Percentiles rank a stretch among this genome's conserved stretches.
These are phyloP conservation scores for Ictidomys tridecemlineatus DNA, from an alignment of 2,113 vertebrate species.

Conservation along the genomic window DNA sequence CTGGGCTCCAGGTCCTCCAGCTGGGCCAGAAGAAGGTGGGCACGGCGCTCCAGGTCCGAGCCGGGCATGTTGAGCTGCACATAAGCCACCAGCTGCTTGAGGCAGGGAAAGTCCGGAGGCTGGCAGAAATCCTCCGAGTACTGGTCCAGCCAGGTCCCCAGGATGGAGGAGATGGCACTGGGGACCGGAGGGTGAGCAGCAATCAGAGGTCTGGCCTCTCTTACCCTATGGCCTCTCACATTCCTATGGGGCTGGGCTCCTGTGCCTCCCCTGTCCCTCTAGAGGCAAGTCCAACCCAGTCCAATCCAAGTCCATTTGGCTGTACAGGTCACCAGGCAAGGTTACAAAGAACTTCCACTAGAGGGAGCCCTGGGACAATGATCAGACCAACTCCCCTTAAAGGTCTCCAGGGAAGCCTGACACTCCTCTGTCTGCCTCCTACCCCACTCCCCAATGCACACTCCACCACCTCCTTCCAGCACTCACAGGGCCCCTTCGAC, in stretches of 20 bases:
- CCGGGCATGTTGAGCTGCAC: constrained; percentile 94
- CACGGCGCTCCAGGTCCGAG: constrained; percentile 96
- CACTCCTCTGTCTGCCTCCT: background rate
- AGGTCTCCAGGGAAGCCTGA: background rate
- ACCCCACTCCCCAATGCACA: too few relatives aligned
- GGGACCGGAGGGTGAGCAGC: fast-evolving
- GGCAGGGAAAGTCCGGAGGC: constrained; percentile 93
- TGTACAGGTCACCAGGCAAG: background rate
- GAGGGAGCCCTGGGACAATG: background rate
- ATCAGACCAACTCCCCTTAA: background rate
- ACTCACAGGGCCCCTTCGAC: background rate
- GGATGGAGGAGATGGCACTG: constrained; percentile 97
- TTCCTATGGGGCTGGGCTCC: background rate
- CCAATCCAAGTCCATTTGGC: background rate
- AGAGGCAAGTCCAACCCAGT: background rate
- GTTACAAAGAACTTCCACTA: background rate
- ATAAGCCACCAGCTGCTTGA: constrained; percentile 95
- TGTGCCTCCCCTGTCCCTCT: background rate
- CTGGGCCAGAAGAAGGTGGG: constrained; percentile 95
- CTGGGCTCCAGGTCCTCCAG: constrained; percentile 93
- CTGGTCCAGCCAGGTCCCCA: constrained; percentile 98
- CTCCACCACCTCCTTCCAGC: fast-evolving
- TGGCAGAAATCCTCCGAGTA: constrained; percentile 98
- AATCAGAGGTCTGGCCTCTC: background rate
- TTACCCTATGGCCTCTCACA: background rate